Percentiles rank a stretch among this genome's conserved stretches.
These are phyloP conservation scores for Agelastica alni DNA, from an alignment of 2,888 invertebrate species.

Conservation along the genomic window DNA sequence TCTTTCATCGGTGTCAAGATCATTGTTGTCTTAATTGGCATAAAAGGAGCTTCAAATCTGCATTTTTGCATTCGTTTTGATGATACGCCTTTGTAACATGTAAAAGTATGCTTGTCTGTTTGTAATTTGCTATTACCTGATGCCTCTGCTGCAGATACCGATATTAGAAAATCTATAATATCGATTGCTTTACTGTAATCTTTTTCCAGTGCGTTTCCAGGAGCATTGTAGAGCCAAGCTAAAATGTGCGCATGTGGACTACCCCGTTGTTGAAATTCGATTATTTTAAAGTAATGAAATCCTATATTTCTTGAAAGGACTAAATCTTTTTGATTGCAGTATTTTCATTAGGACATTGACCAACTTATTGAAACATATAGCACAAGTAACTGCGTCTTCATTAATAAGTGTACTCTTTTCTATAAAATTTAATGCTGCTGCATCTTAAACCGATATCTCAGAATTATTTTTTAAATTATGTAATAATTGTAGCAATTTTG, in stretches of 20 bases:
- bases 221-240: constrained; percentile 50
- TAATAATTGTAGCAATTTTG: constrained; percentile 42
- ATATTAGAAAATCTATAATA: constrained; percentile 41
- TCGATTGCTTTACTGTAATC: constrained; percentile 29
- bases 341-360: constrained; percentile 42
- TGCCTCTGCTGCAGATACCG: constrained; percentile 36
- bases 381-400: constrained; percentile 31
- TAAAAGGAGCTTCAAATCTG: constrained; percentile 47
- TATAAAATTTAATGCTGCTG: constrained; percentile 18
- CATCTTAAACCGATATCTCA: constrained; percentile 21
- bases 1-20: constrained; percentile 38
- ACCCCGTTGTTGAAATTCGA: constrained; percentile 51
- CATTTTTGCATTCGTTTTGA: constrained; percentile 26
- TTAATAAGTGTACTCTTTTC: constrained; percentile 23
- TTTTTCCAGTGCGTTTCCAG: constrained; percentile 30
- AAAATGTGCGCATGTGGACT: constrained; percentile 44
- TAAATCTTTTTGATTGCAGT: constrained; percentile 38
- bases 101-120: constrained; percentile 45
- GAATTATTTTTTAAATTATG: constrained; percentile 37
- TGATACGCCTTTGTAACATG: constrained; percentile 40
- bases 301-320: constrained; percentile 48
- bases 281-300: constrained; percentile 45
- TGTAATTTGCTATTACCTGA: constrained; percentile 41
- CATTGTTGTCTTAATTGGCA: constrained; percentile 39
- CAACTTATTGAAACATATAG: constrained; percentile 44